These are phyloP conservation scores for Hoplostethus atlanticus DNA, from an alignment of 2,797 vertebrate genomes.

Conservation along the genomic window DNA sequence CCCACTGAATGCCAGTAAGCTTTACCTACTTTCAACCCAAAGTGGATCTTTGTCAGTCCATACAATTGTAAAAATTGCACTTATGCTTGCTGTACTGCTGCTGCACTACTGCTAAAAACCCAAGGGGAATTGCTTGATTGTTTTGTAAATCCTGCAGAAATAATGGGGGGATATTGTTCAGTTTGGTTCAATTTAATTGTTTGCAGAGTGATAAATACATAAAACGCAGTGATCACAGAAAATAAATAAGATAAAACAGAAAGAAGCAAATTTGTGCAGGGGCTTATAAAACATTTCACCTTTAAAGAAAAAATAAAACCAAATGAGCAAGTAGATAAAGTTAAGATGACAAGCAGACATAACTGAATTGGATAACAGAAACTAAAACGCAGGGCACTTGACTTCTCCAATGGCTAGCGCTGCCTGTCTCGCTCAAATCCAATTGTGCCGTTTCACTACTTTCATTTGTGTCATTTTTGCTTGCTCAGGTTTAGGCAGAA, in stretches of 20 bases:
- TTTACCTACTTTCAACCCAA: not conserved
- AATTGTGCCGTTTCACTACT: conserved; percentile 28
- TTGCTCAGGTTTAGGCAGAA: conserved; percentile 28
- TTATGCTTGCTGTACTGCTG: too few relatives aligned
- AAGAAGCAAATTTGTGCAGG: not conserved
- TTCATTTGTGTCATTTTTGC: conserved; percentile 34
- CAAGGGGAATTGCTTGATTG: too few relatives aligned
- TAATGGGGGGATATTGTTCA: too few relatives aligned
- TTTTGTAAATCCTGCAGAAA: too few relatives aligned
- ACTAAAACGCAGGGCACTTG: conserved; percentile 13
- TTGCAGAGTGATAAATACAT: too few relatives aligned
- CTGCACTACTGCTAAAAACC: too few relatives aligned
- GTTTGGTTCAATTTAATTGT: too few relatives aligned
- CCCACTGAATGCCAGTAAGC: not conserved
- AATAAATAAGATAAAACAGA: not conserved
- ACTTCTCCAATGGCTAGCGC: conserved; percentile 13
- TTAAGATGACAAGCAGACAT: conserved; percentile 18
- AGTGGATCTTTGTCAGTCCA: not conserved
- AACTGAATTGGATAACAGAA: conserved; percentile 32
- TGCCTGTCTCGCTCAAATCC: conserved; percentile 11
- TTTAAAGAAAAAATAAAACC: not conserved
- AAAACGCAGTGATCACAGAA: too few relatives aligned
- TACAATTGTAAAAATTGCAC: too few relatives aligned
- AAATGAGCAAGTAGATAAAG: conserved; percentile 14
- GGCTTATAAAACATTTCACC: not conserved